phyloP scores from a whole-genome alignment of 2,888 invertebrate genomes.

The Bimastos eiseni region DNA sequence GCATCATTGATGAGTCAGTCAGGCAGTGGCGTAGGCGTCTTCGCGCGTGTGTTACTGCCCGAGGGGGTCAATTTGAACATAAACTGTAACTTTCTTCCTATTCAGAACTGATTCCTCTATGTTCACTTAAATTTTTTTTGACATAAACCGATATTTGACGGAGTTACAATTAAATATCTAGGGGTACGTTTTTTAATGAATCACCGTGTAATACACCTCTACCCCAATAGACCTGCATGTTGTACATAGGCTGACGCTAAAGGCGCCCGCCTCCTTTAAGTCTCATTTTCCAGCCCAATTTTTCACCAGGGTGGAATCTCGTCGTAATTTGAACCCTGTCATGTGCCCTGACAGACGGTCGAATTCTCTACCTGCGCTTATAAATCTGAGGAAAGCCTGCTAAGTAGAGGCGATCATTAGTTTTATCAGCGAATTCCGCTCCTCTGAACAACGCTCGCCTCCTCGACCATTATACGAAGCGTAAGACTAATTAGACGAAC shows the following conservation, averaged over 20 bases:
- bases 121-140: no score
- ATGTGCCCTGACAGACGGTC: neutral
- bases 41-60: no score
- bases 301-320: neutral
- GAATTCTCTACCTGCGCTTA: neutral
- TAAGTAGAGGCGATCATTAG: conserved; percentile 1
- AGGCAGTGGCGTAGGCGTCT: no score
- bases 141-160: no score
- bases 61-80: no score
- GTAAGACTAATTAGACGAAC: neutral
- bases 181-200: no score
- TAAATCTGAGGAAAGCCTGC: neutral
- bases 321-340: neutral
- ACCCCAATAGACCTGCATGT: neutral
- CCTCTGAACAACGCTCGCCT: neutral
- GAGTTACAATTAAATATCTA: no score
- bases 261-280: neutral
- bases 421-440: neutral
- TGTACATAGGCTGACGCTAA: neutral
- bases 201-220: no score
- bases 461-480: neutral
- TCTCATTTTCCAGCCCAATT: neutral
- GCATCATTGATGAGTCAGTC: no score
- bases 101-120: no score
- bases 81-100: no score